Base-by-base conservation (phyloP, 1,140 invertebrate species). In the Formica selysi region DNA sequence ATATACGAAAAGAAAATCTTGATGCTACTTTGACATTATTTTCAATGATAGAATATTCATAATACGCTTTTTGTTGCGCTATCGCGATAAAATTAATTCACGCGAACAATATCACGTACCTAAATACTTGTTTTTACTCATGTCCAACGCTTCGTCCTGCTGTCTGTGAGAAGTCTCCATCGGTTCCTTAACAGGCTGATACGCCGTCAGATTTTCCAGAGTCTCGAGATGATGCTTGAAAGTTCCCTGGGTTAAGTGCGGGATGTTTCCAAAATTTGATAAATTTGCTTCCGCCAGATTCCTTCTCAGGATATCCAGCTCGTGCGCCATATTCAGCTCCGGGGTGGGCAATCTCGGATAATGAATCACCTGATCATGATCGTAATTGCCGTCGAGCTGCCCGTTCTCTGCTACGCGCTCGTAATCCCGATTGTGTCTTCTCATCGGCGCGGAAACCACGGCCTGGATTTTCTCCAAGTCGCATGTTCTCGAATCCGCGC, bases 121-220 rank as follows among this genome's bases (percentile, higher is more conserved):
- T 59, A 95, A 86, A 85, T 95, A 95, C 89, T 95, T 95, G 64
- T 86, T 94, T 76, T 95, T 95, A 91, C 95, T 95, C 95, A 95
- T 95, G 51, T 95, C 95, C 78, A 95, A 81, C 6, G 95, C 95
- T 64, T 95, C 93, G 79, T 95, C 95, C 65, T 95, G 95, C 48
- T 95, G 95, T 51, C 91, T 86, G 19, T 93, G 71, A 67, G 90
- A 81, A 4, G 90, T 29, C 11, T 92, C 91, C 41, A 91, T 88
- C 26, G 91, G 78, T 19, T 94, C 94, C 57, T 94, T 95, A 29
- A 70, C 87, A 7, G 78, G 86, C 32, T 92, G 91, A 84, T 92
- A 94, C 44, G 84, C 73, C 7, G 86, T 65, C n/a, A 93, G 87
- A 26, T 87, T 91, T n/a, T 71, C 90, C 38, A 89, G 87, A 16